phyloP scores from a whole-genome alignment of 1,140 invertebrate genomes.

The Heliconius himera region DNA sequence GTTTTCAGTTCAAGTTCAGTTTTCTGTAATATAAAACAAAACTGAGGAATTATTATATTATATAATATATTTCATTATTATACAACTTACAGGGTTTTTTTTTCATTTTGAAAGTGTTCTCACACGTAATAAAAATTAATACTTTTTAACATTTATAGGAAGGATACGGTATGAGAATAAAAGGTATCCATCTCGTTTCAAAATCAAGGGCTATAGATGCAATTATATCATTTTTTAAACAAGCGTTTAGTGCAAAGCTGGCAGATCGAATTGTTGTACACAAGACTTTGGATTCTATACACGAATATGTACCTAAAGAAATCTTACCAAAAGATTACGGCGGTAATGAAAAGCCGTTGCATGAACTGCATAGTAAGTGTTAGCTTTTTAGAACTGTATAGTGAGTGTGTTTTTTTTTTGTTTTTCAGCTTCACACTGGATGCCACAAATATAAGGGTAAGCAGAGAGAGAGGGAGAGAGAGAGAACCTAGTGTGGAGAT shows the following conservation, averaged over 20 bases:
- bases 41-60: no score
- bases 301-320: constrained; percentile 42
- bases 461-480: no score
- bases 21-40: no score
- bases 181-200: constrained; percentile 41
- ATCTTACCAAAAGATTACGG: constrained; percentile 51
- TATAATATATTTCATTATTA: no score
- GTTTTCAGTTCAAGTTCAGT: no score
- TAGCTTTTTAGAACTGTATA: no score
- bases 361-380: constrained; percentile 46
- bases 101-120: no score
- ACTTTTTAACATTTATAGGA: not conserved
- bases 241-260: constrained; percentile 45
- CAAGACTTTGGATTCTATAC: constrained; percentile 42
- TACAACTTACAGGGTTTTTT: no score
- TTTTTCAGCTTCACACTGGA: no score
- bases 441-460: no score
- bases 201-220: constrained; percentile 45
- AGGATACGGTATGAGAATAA: constrained; percentile 4
- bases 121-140: no score
- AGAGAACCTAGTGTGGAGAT: no score
- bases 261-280: constrained; percentile 38
- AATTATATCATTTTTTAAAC: constrained; percentile 45
- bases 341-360: constrained; percentile 44
- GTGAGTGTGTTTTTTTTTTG: constrained; percentile 19